Percentiles rank a stretch among this genome's conserved stretches.
These are phyloP conservation scores for Tachina fera DNA, from an alignment of 2,888 invertebrate genomes.

Conservation along the genomic window DNA sequence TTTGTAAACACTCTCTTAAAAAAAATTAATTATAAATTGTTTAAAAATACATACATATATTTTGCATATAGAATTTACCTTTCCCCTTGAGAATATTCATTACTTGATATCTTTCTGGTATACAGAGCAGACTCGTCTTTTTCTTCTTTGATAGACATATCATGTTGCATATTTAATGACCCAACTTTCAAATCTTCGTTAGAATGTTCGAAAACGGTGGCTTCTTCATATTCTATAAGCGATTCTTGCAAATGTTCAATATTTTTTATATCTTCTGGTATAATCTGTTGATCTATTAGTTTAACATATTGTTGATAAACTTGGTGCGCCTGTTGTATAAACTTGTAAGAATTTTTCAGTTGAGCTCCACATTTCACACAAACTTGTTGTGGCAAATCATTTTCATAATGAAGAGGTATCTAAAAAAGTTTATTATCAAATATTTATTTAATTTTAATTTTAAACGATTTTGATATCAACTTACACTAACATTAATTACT, in stretches of 20 bases:
- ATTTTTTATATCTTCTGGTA: slow-evolving; percentile 34
- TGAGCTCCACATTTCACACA: slow-evolving; percentile 50
- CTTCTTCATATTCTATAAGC: slow-evolving; percentile 47
- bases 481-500: slow-evolving; percentile 43
- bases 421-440: slow-evolving; percentile 2
- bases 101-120: not conserved
- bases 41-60: not conserved
- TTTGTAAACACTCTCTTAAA: slow-evolving; percentile 23
- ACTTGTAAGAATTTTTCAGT: slow-evolving; percentile 46
- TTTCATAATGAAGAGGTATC: slow-evolving; percentile 29
- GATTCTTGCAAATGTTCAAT: slow-evolving; percentile 56
- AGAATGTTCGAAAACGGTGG: not conserved
- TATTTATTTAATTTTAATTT: not conserved
- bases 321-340: slow-evolving; percentile 44
- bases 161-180: slow-evolving; percentile 27
- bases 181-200: slow-evolving; percentile 29
- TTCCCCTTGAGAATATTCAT: slow-evolving; percentile 37
- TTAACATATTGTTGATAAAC: slow-evolving; percentile 24
- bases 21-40: slow-evolving; percentile 1
- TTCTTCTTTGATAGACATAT: slow-evolving; percentile 26
- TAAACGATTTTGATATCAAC: not conserved
- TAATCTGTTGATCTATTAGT: not conserved
- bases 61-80: slow-evolving; percentile 23
- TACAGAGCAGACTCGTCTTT: slow-evolving; percentile 29
- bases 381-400: slow-evolving; percentile 52